Evolutionary conservation across 2,797 vertebrate species (phyloP).

Genomic region (Aeoliscus strigatus): DNA sequence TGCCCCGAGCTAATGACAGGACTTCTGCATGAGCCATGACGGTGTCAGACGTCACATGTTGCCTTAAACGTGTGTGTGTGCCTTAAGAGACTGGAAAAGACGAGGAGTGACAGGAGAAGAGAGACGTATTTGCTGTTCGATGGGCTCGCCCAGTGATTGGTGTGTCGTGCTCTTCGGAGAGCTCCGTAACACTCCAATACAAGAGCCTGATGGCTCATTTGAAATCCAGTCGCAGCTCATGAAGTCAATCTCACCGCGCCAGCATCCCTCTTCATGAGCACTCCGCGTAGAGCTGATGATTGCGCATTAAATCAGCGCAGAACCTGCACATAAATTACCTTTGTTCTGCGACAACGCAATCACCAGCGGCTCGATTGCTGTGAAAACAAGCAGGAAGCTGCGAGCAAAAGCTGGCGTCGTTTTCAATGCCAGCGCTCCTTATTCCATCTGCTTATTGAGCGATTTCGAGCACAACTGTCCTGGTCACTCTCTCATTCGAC

Average conservation of each 20-base stretch:
- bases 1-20: slow-evolving; percentile 1
- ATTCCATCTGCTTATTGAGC: no score
- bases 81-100: not conserved
- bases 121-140: slow-evolving; percentile 28
- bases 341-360: no score
- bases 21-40: slow-evolving; percentile 3
- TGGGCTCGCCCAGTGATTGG: slow-evolving; percentile 49
- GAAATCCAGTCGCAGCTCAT: slow-evolving; percentile 32
- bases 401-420: no score
- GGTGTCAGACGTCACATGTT: slow-evolving; percentile 1
- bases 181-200: slow-evolving; percentile 42
- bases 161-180: slow-evolving; percentile 35
- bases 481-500: slow-evolving; percentile 32
- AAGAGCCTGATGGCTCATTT: slow-evolving; percentile 49
- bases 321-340: not conserved
- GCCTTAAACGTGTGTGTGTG: not conserved
- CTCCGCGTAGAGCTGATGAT: slow-evolving; percentile 34
- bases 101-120: slow-evolving; percentile 23
- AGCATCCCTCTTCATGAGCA: slow-evolving; percentile 44
- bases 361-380: no score
- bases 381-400: no score
- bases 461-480: slow-evolving; percentile 6
- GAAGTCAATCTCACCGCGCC: slow-evolving; percentile 36
- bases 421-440: no score
- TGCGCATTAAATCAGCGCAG: slow-evolving; percentile 27